Base-by-base conservation (phyloP, 64 coral and sea anemone species). In the Cladopsammia gracilis region DNA sequence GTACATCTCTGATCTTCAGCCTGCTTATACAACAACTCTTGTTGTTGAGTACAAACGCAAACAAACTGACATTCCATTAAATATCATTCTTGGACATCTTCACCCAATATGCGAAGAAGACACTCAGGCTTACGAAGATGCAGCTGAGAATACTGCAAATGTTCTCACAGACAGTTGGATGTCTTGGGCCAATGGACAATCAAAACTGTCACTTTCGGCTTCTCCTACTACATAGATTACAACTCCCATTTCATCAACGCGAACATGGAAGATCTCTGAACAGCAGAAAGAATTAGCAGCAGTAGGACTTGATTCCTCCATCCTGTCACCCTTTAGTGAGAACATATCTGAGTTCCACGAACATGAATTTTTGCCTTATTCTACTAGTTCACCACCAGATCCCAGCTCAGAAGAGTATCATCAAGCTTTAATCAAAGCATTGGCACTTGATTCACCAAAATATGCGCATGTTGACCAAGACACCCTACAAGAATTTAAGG, bases 401-500 rank as follows among this genome's bases (percentile, higher is more conserved):
- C 24, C 59, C n/a, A 8, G 10, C 47, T n/a, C 25, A 66, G 11
- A 48, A 11, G 8, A 66, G 60, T 26, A 62, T 67, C 4, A 19
- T 58, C 53, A 58, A 22, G 23, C 13, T 0, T 23, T 26, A 20
- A 16, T 49, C 20, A 43, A 50, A 7, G 20, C 82, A 20, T 11
- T 85, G 60, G 19, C 34, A 18, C 34, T 58, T 62, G 23, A 16
- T 10, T 71, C 12, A 7, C 16, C n/a, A n/a, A n/a, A n/a, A n/a
- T n/a, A n/a, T n/a, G n/a, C n/a, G 5, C 47, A 70, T 78, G 74
- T 93, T 14, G 84, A 80, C 77, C 23, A 25, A 49, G 10, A 76
- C 7, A 87, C 79, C 77, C 53, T 88, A 58, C 49, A 93, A 45
- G 50, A 71, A 9, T 93, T 88, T 22, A 66, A 93, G 45, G 52